These are phyloP conservation scores for Chrosomus eos DNA, from an alignment of 2,797 vertebrate genomes.

Conservation along the genomic window DNA sequence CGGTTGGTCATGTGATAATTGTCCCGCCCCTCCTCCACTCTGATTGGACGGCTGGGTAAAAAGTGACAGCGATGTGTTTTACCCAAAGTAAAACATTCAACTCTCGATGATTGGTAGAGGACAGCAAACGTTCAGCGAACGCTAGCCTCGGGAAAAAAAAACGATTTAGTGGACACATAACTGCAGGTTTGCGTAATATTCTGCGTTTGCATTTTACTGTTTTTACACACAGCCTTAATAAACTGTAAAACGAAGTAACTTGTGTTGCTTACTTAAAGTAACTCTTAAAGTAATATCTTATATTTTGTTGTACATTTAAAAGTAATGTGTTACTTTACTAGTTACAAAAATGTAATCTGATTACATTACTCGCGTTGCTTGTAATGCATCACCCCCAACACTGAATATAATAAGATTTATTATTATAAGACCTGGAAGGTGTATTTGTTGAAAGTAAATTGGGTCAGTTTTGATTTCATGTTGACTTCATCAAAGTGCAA, in stretches of 20 bases:
- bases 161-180: background rate
- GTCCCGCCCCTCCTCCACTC: too few relatives aligned
- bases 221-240: background rate
- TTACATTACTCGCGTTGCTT: background rate
- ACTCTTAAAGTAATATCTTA: background rate
- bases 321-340: background rate
- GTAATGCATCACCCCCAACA: background rate
- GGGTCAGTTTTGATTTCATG: background rate
- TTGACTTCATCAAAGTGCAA: background rate
- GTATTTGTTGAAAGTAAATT: background rate
- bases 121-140: too few relatives aligned
- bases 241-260: background rate
- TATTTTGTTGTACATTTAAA: background rate
- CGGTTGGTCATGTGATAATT: too few relatives aligned
- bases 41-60: too few relatives aligned
- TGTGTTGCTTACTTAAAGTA: too few relatives aligned
- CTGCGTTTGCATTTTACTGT: background rate
- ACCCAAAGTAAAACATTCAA: too few relatives aligned
- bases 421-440: background rate
- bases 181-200: background rate
- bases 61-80: too few relatives aligned
- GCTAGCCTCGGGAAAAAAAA: too few relatives aligned
- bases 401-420: background rate
- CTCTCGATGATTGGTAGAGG: too few relatives aligned
- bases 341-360: background rate